A percentile compares a stretch with the other conserved stretches of the same genome.
Conservation (phyloP, 2,113 vertebrate genomes). For the Eolophus roseicapilla region DNA sequence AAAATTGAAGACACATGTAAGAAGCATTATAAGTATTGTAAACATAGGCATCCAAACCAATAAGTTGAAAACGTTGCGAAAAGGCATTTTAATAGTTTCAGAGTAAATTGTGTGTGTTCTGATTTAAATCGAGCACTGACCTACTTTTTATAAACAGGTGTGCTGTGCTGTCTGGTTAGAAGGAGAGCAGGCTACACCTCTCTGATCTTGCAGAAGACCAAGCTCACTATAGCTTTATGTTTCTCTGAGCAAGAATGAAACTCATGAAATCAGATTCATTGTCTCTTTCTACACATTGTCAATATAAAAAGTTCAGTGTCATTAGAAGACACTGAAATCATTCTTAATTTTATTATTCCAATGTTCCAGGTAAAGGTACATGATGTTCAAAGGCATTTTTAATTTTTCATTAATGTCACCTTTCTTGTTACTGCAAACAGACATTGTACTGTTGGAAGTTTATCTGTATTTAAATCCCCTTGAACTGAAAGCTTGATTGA, state of each 20-base stretch:
- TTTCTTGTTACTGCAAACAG: background rate
- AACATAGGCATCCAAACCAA: background rate
- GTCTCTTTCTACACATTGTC: background rate
- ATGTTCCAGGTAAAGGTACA: background rate
- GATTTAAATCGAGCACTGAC: background rate
- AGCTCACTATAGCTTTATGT: background rate
- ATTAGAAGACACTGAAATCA: background rate
- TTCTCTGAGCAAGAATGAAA: background rate
- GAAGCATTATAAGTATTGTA: background rate
- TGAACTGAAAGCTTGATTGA: background rate
- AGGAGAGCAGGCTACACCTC: background rate
- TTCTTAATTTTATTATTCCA: background rate
- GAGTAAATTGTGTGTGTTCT: background rate
- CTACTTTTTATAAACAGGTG: background rate
- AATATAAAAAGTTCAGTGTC: background rate
- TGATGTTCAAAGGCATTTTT: background rate
- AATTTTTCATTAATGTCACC: background rate
- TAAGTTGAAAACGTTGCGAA: background rate
- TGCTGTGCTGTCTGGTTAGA: background rate
- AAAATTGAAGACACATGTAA: background rate
- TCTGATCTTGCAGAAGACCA: background rate
- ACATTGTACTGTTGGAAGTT: background rate
- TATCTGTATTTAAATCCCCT: constrained; percentile 1
- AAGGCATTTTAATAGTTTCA: background rate
- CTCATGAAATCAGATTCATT: background rate